Evolutionary conservation across 2,888 invertebrate species (phyloP).

Genomic region (Villa cingulata): DNA sequence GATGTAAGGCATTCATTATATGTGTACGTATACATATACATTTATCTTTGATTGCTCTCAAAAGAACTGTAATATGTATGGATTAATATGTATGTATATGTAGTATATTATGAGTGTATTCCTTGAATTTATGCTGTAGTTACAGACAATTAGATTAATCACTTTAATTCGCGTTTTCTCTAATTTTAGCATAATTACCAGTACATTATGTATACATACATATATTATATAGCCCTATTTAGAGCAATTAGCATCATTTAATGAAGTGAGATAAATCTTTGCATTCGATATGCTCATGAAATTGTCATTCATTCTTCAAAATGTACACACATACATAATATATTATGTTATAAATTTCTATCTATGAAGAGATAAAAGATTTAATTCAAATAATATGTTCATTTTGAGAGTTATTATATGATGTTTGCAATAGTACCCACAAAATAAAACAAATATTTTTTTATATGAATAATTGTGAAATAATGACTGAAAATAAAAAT

Average conservation of each 20-base stretch:
- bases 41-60: no score
- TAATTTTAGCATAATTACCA: not conserved
- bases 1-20: not conserved
- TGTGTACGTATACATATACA: not conserved
- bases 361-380: no score
- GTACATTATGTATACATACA: not conserved
- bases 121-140: not conserved
- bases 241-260: conserved; percentile 17
- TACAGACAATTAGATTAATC: not conserved
- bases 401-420: no score
- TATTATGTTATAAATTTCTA: no score
- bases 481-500: no score
- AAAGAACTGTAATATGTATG: no score
- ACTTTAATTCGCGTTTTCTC: not conserved
- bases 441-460: no score
- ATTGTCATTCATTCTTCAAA: not conserved
- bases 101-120: no score
- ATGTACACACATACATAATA: not conserved
- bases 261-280: conserved; percentile 17
- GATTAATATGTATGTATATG: no score
- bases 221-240: conserved; percentile 8
- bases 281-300: conserved; percentile 3
- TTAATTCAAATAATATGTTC: no score
- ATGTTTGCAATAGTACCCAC: no score
- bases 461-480: no score